These are phyloP conservation scores for Pyxicephalus adspersus DNA, from an alignment of 2,113 vertebrate species.

Conservation along the genomic window DNA sequence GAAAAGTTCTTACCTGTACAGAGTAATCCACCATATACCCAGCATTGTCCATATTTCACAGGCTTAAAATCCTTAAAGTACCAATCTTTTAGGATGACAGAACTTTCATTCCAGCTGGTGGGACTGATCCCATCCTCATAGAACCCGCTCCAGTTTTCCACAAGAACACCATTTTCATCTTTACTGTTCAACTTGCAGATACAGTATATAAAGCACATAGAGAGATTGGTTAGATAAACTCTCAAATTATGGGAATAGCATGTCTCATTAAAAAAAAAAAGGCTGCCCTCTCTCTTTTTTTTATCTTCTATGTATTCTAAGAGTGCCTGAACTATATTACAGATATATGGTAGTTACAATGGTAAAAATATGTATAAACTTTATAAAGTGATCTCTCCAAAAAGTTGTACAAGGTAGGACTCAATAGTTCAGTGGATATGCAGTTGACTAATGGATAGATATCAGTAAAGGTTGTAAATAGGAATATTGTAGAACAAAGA, in stretches of 20 bases:
- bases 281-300: no score
- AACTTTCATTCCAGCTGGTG: slow-evolving; percentile 79
- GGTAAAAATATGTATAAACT: no score
- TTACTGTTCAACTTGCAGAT: slow-evolving; percentile 84
- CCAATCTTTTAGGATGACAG: slow-evolving; percentile 82
- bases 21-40: slow-evolving; percentile 91
- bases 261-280: no score
- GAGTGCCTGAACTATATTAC: no score
- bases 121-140: slow-evolving; percentile 69
- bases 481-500: no score
- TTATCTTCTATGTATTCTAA: no score
- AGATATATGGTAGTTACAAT: no score
- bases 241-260: background rate
- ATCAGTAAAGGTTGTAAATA: no score
- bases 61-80: slow-evolving; percentile 63
- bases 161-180: slow-evolving; percentile 85
- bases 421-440: no score
- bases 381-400: no score
- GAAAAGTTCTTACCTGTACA: slow-evolving; percentile 79
- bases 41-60: slow-evolving; percentile 89
- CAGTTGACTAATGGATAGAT: no score
- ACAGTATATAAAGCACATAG: slow-evolving; percentile 8
- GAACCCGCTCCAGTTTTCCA: slow-evolving; percentile 77
- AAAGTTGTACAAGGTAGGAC: no score
- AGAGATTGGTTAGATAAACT: slow-evolving; percentile 32